These are phyloP conservation scores for Cepphus grylle DNA, from an alignment of 2,113 vertebrate genomes.

Conservation along the genomic window DNA sequence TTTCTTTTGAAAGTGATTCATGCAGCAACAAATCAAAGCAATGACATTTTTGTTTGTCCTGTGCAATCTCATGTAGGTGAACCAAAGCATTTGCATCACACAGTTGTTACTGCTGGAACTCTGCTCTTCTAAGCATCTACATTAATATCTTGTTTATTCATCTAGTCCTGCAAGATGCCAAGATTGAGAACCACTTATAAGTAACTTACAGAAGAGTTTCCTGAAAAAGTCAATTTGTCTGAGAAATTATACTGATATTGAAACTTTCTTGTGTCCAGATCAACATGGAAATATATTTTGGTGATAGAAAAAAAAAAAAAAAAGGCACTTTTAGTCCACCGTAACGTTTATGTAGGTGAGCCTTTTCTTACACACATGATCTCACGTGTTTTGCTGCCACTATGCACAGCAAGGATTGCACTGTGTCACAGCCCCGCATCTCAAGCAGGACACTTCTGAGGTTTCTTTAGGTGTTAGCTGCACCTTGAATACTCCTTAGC, in stretches of 20 bases:
- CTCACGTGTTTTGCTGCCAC: neutral
- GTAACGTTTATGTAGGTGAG: neutral
- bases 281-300: neutral
- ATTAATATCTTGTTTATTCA: neutral
- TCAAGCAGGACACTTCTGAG: neutral
- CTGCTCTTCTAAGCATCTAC: neutral
- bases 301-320: neutral
- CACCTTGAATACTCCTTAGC: neutral
- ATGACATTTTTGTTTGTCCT: neutral
- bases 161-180: neutral
- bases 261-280: neutral
- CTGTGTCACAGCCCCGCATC: neutral
- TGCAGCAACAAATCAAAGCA: neutral
- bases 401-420: accelerated
- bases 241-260: neutral
- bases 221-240: neutral
- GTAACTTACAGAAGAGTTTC: neutral
- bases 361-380: neutral
- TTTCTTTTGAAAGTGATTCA: neutral
- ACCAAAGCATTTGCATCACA: neutral
- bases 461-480: neutral
- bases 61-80: neutral
- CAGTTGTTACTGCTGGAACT: neutral
- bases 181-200: neutral
- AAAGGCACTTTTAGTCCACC: neutral